Evolutionary conservation across 1,140 invertebrate species (phyloP).

Genomic region (Yoshiicerus persimilis): DNA sequence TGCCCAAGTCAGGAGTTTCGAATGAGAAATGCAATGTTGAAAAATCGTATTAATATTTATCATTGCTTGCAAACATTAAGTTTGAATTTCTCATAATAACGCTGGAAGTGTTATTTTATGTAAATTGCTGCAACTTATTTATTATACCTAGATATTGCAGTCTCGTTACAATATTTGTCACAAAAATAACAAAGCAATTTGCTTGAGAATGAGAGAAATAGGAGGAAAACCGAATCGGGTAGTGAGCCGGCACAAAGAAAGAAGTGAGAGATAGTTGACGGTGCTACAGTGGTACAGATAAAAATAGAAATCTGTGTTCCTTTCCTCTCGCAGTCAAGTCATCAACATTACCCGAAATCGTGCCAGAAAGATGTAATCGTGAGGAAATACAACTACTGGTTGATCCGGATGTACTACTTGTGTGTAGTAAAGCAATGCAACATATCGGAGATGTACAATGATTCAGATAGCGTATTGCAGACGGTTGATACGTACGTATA

Average conservation of each 20-base stretch:
- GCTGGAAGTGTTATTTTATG: no score
- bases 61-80: no score
- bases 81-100: no score
- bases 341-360: neutral
- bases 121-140: no score
- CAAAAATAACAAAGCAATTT: neutral
- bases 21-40: neutral
- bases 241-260: neutral
- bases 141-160: no score
- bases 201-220: neutral
- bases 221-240: neutral
- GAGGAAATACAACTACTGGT: neutral
- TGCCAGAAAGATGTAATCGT: neutral
- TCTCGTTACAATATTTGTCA: no score
- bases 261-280: neutral
- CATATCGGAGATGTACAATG: neutral
- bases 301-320: slow-evolving; percentile 22
- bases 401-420: neutral
- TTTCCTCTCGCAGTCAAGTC: neutral
- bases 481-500: neutral
- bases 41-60: no score
- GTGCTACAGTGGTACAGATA: neutral
- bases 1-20: neutral
- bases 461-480: neutral
- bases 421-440: neutral